Evolutionary conservation across 2,113 vertebrate species (phyloP), one percentile per base, ranked within the genome.

Genomic region (Sinocyclocheilus anshuiensis): DNA sequence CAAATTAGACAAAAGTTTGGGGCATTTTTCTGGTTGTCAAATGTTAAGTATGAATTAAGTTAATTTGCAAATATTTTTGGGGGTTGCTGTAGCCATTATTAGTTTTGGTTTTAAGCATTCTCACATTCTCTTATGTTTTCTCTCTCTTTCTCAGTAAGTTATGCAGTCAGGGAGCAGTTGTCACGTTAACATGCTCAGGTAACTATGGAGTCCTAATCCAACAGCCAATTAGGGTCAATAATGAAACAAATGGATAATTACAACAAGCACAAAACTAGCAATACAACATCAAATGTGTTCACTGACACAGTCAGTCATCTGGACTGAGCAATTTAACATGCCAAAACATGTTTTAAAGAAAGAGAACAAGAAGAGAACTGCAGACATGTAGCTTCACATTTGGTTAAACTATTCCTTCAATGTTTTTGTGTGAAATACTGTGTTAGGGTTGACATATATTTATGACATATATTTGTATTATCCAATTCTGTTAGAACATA

Each of bases 141-240:
- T 81, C 11, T 36, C 12, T 18, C 36, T 6, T 85, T 71, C 12
- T 53, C 84, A 95, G 92, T 7, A 82, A 26, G 4, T 55, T 20
- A 1, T 96, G 96, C 88, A 76, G 11, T 42, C 90, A 93, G 0
- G 90, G 92, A 81, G 86, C 85, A 42, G 94, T 95, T 53, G 69
- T 96, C 6, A 92, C 95, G 13, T 90, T 96, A 75, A 85, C 87
- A 39, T 96, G 96, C 85, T 95, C 94, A 92, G 93, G 96, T 42
- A 77, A 84, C 6, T 59, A 74, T 42, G 22, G 4, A 15, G 0
- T 53, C n/a, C 8, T 67, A 20, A 55, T 57, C 7, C 16, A 55
- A 79, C 77, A 61, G 13, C 6, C 22, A 24, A 42, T 80, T 63
- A 79, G 6, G 16, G 3, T 36, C 65, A 57, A 36, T 74, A 59